Percentiles rank a stretch among this genome's conserved stretches.
phyloP scores from a whole-genome alignment of 2,888 invertebrate genomes.

The Brachyptera risi region DNA sequence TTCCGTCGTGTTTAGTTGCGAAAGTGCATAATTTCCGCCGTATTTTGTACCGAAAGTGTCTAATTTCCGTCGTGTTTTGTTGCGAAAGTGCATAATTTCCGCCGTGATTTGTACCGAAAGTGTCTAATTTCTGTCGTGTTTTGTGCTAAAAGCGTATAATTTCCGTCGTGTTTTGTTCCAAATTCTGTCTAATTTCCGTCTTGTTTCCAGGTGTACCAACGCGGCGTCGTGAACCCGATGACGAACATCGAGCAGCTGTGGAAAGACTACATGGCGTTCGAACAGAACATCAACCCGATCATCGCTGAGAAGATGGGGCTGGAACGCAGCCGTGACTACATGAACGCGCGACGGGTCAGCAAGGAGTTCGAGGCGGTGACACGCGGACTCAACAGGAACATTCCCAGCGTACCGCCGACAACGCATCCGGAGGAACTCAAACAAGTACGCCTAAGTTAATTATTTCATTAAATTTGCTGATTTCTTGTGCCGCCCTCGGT shows the following conservation, averaged over 20 bases:
- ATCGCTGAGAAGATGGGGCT: constrained; percentile 97
- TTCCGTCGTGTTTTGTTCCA: too few species aligned
- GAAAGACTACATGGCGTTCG: constrained; percentile 97
- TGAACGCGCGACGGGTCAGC: constrained; percentile 93
- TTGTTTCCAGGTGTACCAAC: constrained; percentile 92
- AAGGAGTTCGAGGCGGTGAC: constrained; percentile 95
- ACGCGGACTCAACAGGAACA: constrained; percentile 89
- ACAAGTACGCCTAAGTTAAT: constrained; percentile 60
- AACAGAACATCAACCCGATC: constrained; percentile 84
- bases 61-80: too few species aligned
- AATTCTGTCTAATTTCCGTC: too few species aligned
- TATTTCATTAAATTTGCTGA: not conserved
- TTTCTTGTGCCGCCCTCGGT: too few species aligned
- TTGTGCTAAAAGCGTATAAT: too few species aligned
- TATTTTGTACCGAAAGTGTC: too few species aligned
- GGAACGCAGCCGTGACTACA: constrained; percentile 93
- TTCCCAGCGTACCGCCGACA: constrained; percentile 95
- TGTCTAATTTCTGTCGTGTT: too few species aligned
- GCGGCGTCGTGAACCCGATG: constrained; percentile 94
- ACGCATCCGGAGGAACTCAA: constrained; percentile 85
- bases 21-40: too few species aligned
- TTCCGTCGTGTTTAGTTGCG: too few species aligned
- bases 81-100: too few species aligned
- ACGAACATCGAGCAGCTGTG: constrained; percentile 93
- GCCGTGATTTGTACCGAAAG: too few species aligned